Conservation (phyloP, 30 jellyfish, hydroid and myxozoan genomes). For the Clytia hemisphaerica region DNA sequence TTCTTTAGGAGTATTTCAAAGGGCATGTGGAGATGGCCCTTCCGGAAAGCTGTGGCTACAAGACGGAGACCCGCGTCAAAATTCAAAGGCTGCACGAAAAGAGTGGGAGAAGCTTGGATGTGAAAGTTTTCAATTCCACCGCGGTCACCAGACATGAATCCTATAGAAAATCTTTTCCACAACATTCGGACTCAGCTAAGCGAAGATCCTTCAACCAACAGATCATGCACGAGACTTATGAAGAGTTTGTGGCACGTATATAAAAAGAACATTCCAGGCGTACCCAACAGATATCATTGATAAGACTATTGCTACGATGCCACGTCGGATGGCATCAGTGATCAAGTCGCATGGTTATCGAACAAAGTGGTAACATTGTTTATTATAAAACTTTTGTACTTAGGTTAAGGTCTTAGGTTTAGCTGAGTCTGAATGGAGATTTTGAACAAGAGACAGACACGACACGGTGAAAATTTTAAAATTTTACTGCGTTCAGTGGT, state of each 20-base stretch:
- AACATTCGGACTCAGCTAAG: background rate
- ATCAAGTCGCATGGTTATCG: background rate
- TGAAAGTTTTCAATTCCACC: conserved; percentile 10
- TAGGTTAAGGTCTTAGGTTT: background rate
- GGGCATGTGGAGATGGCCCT: too few relatives aligned
- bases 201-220: background rate
- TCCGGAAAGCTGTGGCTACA: background rate
- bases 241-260: background rate
- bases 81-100: background rate
- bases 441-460: too few relatives aligned
- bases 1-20: too few relatives aligned
- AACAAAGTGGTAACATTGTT: background rate
- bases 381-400: background rate
- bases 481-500: too few relatives aligned
- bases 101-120: background rate
- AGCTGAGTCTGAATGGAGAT: background rate
- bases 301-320: conserved; percentile 13
- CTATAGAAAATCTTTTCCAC: conserved; percentile 15
- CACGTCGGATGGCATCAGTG: too few relatives aligned
- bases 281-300: background rate
- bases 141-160: conserved; percentile 14
- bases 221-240: background rate
- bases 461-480: too few relatives aligned
- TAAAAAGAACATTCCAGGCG: background rate
- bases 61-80: conserved; percentile 3